Evolutionary conservation across 30 jellyfish, hydroid and myxozoan species (phyloP), one percentile per base, ranked within the genome.

Genomic region (Catostylus mosaicus): DNA sequence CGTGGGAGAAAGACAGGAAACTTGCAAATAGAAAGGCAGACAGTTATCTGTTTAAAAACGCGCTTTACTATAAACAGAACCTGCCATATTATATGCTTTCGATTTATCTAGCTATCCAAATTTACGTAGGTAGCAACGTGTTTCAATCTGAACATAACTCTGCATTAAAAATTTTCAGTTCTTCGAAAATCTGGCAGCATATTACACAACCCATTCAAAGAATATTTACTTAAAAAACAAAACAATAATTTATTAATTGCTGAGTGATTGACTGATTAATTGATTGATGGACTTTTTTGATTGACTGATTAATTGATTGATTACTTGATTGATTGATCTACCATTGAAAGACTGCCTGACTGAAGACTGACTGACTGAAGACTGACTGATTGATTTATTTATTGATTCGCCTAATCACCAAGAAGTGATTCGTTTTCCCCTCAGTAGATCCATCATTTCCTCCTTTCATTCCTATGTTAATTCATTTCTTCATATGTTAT

Each of bases 21-120:
- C n/a, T 37, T 59, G 38, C 24, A 19, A 59, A 59, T 59, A 59
- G 71, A 59, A 12, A n/a, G 26, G 6, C 71, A 59, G 71, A 59
- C 40, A 59, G 38, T 2, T 59, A 5, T 50, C 27, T 16, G 20
- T 50, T 50, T 50, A 50, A 27, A 50, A 50, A 50, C 63, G 20
- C 19, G 63, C 14, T 3, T 18, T 50, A 3, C 63, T 16, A 50
- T 5, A 23, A 50, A 8, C 27, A 67, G 11, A 31, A 5, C 30
- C 36, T 30, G 10, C 79, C 20, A 11, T 4, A 67, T 50, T n/a
- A n/a, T n/a, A n/a, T n/a, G n/a, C n/a, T n/a, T 2, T 18, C 14
- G 63, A 9, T 50, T 50, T 16, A 50, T 50, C 6, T 50, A 3
- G 19, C 14, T 3, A 9, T 10, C 2, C 20, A 4, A 5, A 50